A percentile compares a stretch with the other conserved stretches of the same genome.
phyloP scores from a whole-genome alignment of 2,113 vertebrate genomes.

The Calyptomena viridis region DNA sequence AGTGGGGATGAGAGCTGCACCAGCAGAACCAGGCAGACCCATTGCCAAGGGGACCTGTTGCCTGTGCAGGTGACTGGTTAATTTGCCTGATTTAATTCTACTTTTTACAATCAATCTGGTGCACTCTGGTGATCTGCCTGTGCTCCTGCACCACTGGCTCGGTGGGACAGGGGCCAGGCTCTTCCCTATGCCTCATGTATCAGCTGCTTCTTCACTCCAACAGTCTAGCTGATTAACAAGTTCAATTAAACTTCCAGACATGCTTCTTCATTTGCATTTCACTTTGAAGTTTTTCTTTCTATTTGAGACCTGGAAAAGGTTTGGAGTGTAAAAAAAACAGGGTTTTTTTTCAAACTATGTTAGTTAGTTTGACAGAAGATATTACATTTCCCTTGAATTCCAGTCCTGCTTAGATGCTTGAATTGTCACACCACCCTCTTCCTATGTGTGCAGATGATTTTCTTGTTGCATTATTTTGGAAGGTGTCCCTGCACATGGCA shows the following conservation, averaged over 20 bases:
- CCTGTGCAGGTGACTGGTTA: neutral
- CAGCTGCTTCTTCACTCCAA: neutral
- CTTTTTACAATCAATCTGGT: neutral
- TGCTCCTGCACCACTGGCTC: neutral
- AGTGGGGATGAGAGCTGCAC: neutral
- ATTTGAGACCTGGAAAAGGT: neutral
- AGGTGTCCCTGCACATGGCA: neutral
- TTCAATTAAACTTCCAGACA: neutral
- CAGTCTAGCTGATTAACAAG: constrained; percentile 15
- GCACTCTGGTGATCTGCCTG: neutral
- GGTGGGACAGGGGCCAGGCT: neutral
- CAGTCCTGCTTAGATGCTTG: neutral
- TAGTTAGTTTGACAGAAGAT: neutral
- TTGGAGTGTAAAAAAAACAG: neutral
- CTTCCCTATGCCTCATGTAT: neutral
- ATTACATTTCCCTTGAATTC: neutral
- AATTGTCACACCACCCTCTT: neutral
- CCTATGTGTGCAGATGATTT: neutral
- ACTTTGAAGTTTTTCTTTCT: constrained; percentile 27
- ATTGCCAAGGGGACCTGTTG: neutral
- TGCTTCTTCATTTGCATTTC: neutral
- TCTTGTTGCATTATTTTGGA: neutral
- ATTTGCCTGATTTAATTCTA: neutral
- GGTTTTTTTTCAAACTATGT: fast-evolving
- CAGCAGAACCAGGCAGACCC: neutral